Conservation (phyloP, 1,140 invertebrate genomes). For the Cecropterus lyciades region DNA sequence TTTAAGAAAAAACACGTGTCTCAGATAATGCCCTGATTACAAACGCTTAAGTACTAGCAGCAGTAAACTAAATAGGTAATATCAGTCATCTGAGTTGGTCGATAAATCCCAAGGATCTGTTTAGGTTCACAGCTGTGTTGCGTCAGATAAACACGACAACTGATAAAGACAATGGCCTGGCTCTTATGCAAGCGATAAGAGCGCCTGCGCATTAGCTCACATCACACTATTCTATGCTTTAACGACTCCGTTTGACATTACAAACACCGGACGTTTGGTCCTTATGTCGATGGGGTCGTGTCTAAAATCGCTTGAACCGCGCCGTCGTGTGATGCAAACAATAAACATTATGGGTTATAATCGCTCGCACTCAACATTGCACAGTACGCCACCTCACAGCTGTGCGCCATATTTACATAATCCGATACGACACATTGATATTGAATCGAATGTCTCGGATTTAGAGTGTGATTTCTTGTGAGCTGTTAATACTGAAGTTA, state of each 20-base stretch:
- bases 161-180: slow-evolving; percentile 68
- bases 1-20: too few relatives aligned
- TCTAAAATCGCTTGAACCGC: slow-evolving; percentile 2
- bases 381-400: slow-evolving; percentile 21
- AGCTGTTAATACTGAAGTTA: neutral
- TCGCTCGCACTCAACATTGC: slow-evolving; percentile 7
- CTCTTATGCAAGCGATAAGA: slow-evolving; percentile 74
- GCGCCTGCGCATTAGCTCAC: slow-evolving; percentile 52
- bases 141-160: slow-evolving; percentile 55
- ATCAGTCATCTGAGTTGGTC: neutral
- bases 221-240: slow-evolving; percentile 43
- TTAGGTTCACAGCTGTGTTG: slow-evolving; percentile 39
- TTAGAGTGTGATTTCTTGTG: slow-evolving; percentile 15
- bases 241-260: slow-evolving; percentile 29
- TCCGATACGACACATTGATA: slow-evolving; percentile 15
- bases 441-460: slow-evolving; percentile 10
- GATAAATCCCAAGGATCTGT: slow-evolving; percentile 10
- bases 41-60: too few relatives aligned
- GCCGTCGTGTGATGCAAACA: slow-evolving; percentile 16
- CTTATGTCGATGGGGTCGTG: slow-evolving; percentile 38
- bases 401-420: slow-evolving; percentile 30
- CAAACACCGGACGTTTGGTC: slow-evolving; percentile 31
- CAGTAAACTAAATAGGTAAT: neutral
- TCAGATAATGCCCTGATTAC: too few relatives aligned
- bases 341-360: slow-evolving; percentile 25